These are phyloP conservation scores for Caloenas nicobarica DNA, from an alignment of 2,113 vertebrate species.

Conservation along the genomic window DNA sequence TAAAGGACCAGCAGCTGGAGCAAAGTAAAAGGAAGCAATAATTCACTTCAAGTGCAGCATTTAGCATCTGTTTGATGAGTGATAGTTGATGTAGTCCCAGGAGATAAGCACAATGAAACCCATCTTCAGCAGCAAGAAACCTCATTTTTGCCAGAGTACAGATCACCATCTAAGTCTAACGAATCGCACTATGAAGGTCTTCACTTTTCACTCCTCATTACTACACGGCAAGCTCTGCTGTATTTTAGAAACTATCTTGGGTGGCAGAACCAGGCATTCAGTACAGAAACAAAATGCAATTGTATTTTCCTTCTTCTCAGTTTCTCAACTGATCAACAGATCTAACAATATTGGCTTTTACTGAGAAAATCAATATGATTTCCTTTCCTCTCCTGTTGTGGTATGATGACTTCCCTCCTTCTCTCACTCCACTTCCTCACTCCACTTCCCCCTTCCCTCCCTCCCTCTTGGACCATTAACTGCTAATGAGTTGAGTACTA, in stretches of 20 bases:
- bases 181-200: neutral
- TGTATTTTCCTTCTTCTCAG: neutral
- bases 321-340: neutral
- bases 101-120: neutral
- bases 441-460: neutral
- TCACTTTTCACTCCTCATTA: neutral
- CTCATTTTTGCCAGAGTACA: neutral
- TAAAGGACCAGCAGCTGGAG: neutral
- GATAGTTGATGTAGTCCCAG: neutral
- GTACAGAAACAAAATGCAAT: neutral
- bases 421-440: no score
- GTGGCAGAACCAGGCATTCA: neutral
- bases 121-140: neutral
- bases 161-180: neutral
- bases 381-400: neutral
- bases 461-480: neutral
- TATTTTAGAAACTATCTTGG: neutral
- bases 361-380: neutral
- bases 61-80: neutral
- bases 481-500: neutral
- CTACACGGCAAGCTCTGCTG: neutral
- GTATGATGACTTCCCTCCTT: neutral
- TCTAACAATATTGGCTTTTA: neutral
- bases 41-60: neutral
- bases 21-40: neutral